These are phyloP conservation scores for Vireo altiloquus DNA, from an alignment of 2,113 vertebrate genomes.

Conservation along the genomic window DNA sequence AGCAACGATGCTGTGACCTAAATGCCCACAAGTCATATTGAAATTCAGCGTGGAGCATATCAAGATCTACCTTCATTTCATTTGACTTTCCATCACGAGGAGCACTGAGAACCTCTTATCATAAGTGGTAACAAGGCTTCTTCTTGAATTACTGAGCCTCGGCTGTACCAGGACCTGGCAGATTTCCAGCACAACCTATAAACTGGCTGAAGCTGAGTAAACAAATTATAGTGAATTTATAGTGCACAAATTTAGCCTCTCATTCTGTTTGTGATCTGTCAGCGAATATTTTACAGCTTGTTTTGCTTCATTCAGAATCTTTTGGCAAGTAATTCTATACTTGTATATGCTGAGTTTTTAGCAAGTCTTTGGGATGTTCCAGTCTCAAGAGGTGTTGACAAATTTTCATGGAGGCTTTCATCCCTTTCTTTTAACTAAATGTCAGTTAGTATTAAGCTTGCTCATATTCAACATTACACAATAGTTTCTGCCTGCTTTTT, in stretches of 20 bases:
- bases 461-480: background rate
- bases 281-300: constrained; percentile 9
- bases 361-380: background rate
- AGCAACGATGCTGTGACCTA: background rate
- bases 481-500: background rate
- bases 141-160: constrained; percentile 36
- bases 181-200: constrained; percentile 27
- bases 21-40: background rate
- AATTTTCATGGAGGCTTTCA: background rate
- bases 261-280: background rate
- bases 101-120: constrained; percentile 9
- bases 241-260: constrained; percentile 24
- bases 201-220: constrained; percentile 35
- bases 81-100: constrained; percentile 27
- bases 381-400: background rate
- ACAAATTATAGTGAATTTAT: constrained; percentile 48
- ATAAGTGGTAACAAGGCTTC: background rate
- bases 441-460: background rate
- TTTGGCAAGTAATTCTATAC: background rate
- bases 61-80: background rate
- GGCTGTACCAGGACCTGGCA: background rate
- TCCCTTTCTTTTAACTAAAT: background rate
- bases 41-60: background rate
- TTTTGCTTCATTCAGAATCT: constrained; percentile 31
- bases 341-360: background rate